Evolutionary conservation across 2,113 vertebrate genomes (phyloP).

Genomic region (Menura novaehollandiae): DNA sequence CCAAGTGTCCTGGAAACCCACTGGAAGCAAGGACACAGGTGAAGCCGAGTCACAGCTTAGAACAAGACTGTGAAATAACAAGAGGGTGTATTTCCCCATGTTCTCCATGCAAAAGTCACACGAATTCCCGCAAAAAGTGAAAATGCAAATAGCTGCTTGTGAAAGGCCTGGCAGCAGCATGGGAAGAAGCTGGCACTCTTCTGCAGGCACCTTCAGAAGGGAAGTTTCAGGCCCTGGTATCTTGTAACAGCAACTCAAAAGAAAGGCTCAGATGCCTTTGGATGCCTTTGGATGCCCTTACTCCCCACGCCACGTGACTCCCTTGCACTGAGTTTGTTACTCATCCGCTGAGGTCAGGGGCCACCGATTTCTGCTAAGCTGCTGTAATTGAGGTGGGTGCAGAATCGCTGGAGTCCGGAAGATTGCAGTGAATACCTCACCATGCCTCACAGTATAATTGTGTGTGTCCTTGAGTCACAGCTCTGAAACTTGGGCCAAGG

Average conservation of each 20-base stretch:
- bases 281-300: not conserved
- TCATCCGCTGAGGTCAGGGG: not conserved
- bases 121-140: not conserved
- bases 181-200: rapidly evolving
- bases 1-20: not conserved
- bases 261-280: not conserved
- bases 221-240: not conserved
- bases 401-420: not conserved
- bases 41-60: not conserved
- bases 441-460: not conserved
- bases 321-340: not conserved
- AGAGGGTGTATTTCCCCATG: rapidly evolving
- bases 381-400: not conserved
- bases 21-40: not conserved
- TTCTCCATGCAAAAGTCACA: not conserved
- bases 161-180: rapidly evolving
- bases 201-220: not conserved
- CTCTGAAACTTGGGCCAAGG: not conserved
- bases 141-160: not conserved
- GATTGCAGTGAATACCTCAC: not conserved
- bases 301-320: not conserved
- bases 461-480: slow-evolving; percentile 17
- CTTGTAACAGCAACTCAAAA: not conserved
- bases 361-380: not conserved
- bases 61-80: not conserved